Base-by-base conservation (phyloP, 2,797 vertebrate species). In the Sebastes reedi region DNA sequence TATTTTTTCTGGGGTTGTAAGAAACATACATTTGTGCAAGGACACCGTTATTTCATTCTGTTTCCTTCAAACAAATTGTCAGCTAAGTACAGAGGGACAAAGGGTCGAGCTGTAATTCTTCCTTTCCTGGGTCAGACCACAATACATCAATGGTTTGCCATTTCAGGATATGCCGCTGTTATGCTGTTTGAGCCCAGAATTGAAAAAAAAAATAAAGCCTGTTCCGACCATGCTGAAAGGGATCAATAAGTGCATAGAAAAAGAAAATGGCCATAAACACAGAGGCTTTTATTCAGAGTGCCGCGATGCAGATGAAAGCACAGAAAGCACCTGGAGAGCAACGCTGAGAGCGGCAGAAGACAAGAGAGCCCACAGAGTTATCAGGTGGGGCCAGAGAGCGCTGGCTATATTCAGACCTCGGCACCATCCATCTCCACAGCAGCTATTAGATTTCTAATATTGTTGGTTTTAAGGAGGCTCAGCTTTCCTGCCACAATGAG, bases 391-490 rank as follows among this genome's bases (percentile, higher is more conserved):
- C 79, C 68, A 42, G 74, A 85, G 79, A 85, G 87, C 32, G 42
- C 34, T 24, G 80, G 79, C 59, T 75, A 75, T 61, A 85, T 77
- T 86, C 90, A 89, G 84, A 91, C 81, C 70, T 88, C 84, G 24
- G 74, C 76, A 80, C 62, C 81, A 88, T 88, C 89, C 39, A 81
- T 83, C 82, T 81, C 84, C 69, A 72, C 75, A 59, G 84, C 78
- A 67, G 79, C 89, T 88, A 90, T 90, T 93, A 90, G 79, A 93
- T 93, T 93, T 92, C 90, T 87, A 92, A 94, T 90, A 92, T 90
- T 93, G 85, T 88, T 91, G 67, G 87, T 89, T 93, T 60, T 89
- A 83, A 79, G 74, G 75, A 87, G 81, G 85, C 85, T 94, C 60
- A 7, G 85, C 79, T 92, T 93, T 87, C 86, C 73, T 78, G 67